Base-by-base conservation (phyloP, 2,797 vertebrate genomes). In the Sternarchorhynchus goeldii region DNA sequence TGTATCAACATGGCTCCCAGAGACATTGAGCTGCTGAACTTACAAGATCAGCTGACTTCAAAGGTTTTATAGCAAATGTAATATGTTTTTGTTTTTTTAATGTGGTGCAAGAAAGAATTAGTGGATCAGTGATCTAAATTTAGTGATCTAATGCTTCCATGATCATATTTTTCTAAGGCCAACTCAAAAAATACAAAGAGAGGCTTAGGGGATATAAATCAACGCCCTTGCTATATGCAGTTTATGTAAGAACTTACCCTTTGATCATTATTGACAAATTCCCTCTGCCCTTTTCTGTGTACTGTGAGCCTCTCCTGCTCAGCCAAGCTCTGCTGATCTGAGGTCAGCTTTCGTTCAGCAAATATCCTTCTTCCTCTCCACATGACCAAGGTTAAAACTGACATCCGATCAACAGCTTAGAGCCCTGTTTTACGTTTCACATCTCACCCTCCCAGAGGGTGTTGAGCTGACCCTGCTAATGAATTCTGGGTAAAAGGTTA, bases 401-500 rank as follows among this genome's bases (percentile, higher is more conserved):
- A 75, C n/a, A 14, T 50, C 56, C 32, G 36, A 63, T 62, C n/a
- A 50, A 14, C 65, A 69, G 32, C 20, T 18, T 14, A 73, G 3
- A 57, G 17, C 20, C 78, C 62, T 29, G 14, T 31, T 34, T 55
- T 17, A 14, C 60, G 2, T 55, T 5, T 41, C 31, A 17, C 2
- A 45, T 21, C 72, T n/a, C 53, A 69, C 62, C 25, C 53, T 78
- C 62, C 50, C 50, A 50, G 53, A 57, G 31, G 59, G 39, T 69
- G 73, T 32, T 20, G 56, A 50, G 55, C 7, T 82, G 60, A 69
- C 39, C 71, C 73, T 58, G 45, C 73, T 75, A 80, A 71, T 83
- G 81, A 80, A 76, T 67, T 79, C 58, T 68, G 53, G 63, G 53
- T 77, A 67, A 76, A 32, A 62, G 25, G 75, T 63, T 53, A 79